phyloP scores from a whole-genome alignment of 2,113 vertebrate species.

The Scatophagus argus region DNA sequence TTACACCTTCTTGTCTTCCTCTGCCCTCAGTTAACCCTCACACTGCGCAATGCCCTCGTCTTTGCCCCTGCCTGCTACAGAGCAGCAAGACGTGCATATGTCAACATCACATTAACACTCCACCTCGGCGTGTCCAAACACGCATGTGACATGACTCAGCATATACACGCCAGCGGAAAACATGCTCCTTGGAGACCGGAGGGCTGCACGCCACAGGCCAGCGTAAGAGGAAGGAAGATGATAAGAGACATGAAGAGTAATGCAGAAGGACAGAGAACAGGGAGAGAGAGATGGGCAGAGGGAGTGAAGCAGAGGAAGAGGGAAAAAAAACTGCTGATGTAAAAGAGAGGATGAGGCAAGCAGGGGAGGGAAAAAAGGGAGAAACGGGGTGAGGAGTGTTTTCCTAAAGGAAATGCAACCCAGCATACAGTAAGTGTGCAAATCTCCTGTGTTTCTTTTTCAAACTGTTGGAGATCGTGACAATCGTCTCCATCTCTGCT shows the following conservation, averaged over 20 bases:
- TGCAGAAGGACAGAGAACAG: slow-evolving; percentile 24
- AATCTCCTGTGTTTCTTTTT: neutral
- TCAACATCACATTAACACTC: slow-evolving; percentile 65
- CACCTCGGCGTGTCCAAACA: slow-evolving; percentile 67
- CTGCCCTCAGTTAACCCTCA: slow-evolving; percentile 55
- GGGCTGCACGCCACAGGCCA: slow-evolving; percentile 35
- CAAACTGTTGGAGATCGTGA: slow-evolving; percentile 19
- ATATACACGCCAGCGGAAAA: slow-evolving; percentile 52
- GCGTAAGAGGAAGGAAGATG: slow-evolving; percentile 40
- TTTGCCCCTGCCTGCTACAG: slow-evolving; percentile 32
- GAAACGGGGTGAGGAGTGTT: neutral
- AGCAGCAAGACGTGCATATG: slow-evolving; percentile 54
- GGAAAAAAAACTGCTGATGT: too few species aligned
- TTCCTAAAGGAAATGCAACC: slow-evolving; percentile 5
- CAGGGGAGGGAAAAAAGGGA: neutral
- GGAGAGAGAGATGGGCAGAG: slow-evolving; percentile 1
- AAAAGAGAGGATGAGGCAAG: neutral
- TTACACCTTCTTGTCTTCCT: slow-evolving; percentile 8
- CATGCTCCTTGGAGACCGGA: slow-evolving; percentile 58
- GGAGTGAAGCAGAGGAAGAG: slow-evolving; percentile 10
- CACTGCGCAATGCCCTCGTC: slow-evolving; percentile 19
- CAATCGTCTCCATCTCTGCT: slow-evolving; percentile 41
- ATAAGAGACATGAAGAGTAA: slow-evolving; percentile 27
- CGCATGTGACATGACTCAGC: slow-evolving; percentile 70
- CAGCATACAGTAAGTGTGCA: neutral